A percentile compares a stretch with the other conserved stretches of the same genome.
Conservation (phyloP, 2,888 invertebrate genomes). For the Notocelia uddmanniana region DNA sequence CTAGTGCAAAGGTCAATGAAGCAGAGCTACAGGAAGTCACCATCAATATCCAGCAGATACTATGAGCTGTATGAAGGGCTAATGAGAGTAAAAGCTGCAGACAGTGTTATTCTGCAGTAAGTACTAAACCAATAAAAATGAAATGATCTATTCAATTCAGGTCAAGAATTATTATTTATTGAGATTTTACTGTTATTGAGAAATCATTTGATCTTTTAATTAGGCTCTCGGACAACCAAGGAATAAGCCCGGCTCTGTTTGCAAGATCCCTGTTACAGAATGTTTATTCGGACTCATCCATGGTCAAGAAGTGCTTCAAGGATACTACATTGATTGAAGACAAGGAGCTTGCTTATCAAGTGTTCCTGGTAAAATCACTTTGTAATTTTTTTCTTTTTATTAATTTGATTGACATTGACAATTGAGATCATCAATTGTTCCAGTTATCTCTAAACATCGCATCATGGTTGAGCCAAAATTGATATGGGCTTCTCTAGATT, state of each 20-base stretch:
- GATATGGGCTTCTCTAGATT: too few relatives aligned
- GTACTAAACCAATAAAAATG: too few relatives aligned
- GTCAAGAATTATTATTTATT: background rate
- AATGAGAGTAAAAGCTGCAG: conserved; percentile 75
- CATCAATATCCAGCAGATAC: conserved; percentile 84
- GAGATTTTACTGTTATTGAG: background rate
- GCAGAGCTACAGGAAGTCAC: conserved; percentile 86
- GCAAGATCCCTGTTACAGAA: conserved; percentile 79
- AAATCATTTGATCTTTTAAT: background rate
- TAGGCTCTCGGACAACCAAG: conserved; percentile 76
- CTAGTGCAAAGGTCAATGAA: conserved; percentile 89
- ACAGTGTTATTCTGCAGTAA: conserved; percentile 87
- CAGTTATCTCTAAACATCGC: too few relatives aligned
- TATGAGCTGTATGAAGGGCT: conserved; percentile 84
- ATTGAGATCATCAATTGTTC: too few relatives aligned
- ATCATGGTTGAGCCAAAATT: too few relatives aligned
- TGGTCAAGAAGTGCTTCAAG: conserved; percentile 86
- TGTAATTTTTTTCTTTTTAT: too few relatives aligned
- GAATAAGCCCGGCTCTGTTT: conserved; percentile 77
- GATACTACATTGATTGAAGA: conserved; percentile 91
- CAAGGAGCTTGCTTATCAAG: conserved; percentile 89
- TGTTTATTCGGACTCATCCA: conserved; percentile 73
- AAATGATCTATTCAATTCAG: background rate
- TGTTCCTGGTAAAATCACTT: conserved; percentile 86
- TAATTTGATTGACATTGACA: too few relatives aligned